Evolutionary conservation across 2,113 vertebrate species (phyloP).

Genomic region (Elephas maximus): DNA sequence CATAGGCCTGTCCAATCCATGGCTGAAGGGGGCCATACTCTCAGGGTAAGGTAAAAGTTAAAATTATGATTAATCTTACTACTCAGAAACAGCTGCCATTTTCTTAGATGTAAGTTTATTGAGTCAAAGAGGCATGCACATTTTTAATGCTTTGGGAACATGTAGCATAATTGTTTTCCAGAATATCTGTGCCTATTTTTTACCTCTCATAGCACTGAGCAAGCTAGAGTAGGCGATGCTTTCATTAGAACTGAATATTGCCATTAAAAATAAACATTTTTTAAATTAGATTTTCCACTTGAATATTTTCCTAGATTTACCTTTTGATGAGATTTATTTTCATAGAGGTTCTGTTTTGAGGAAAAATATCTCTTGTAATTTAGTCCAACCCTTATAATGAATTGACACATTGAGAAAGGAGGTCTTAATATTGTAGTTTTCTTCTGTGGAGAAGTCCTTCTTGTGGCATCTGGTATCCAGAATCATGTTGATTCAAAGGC

Average conservation of each 20-base stretch:
- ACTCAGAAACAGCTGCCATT: neutral
- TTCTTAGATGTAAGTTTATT: neutral
- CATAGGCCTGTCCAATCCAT: too few species aligned
- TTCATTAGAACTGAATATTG: neutral
- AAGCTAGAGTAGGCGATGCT: neutral
- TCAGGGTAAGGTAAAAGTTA: neutral
- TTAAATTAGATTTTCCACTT: neutral
- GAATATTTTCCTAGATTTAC: conserved; percentile 4
- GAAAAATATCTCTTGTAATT: conserved; percentile 17
- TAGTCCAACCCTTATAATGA: neutral
- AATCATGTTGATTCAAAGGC: neutral
- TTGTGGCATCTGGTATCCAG: neutral
- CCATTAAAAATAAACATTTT: conserved; percentile 35
- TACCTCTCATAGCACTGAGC: neutral
- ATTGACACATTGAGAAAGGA: neutral
- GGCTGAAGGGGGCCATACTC: too few species aligned
- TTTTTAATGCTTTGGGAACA: neutral
- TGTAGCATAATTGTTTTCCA: neutral
- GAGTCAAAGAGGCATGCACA: neutral
- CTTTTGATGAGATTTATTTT: conserved; percentile 22
- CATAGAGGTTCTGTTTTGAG: conserved; percentile 22
- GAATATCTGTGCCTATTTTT: neutral
- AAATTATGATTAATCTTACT: neutral
- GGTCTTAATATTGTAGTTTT: neutral
- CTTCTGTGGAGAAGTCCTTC: conserved; percentile 27